These are phyloP conservation scores for Miichthys miiuy DNA, from an alignment of 2,797 vertebrate genomes.

Conservation along the genomic window DNA sequence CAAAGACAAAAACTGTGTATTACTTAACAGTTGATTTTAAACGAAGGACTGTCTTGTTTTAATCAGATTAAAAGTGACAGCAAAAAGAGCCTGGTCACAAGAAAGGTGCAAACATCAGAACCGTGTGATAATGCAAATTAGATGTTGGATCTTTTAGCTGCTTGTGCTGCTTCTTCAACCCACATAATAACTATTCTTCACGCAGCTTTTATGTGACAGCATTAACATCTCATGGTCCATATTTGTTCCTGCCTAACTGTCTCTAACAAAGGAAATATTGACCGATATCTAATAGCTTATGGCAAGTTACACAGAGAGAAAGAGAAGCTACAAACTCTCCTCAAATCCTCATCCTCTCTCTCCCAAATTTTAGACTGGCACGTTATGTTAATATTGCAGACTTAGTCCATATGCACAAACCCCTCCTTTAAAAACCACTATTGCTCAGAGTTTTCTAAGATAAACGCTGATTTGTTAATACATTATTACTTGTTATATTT, in stretches of 20 bases:
- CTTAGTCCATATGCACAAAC: constrained; percentile 91
- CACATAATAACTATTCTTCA: not conserved
- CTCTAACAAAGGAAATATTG: constrained; percentile 47
- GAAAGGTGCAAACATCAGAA: constrained; percentile 40
- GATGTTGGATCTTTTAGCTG: constrained; percentile 17
- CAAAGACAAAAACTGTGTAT: constrained; percentile 20
- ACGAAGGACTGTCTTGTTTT: constrained; percentile 20
- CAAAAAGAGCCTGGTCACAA: constrained; percentile 24
- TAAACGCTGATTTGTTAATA: constrained; percentile 88
- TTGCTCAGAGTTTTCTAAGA: constrained; percentile 93
- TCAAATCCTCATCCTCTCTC: constrained; percentile 61
- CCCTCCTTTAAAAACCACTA: constrained; percentile 91
- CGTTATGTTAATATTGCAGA: constrained; percentile 95
- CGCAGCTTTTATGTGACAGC: constrained; percentile 14
- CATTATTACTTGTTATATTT: constrained; percentile 79
- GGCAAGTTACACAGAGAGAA: constrained; percentile 86
- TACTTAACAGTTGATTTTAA: constrained; percentile 25
- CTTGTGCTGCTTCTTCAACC: constrained; percentile 12
- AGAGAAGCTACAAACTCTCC: constrained; percentile 87
- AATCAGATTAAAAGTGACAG: constrained; percentile 34
- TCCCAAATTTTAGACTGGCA: constrained; percentile 92
- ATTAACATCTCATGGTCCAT: constrained; percentile 33
- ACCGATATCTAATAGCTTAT: constrained; percentile 88
- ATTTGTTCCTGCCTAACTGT: constrained; percentile 24
- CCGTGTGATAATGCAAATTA: constrained; percentile 17